Evolutionary conservation across 2,888 invertebrate species (phyloP).

Genomic region (Gnatocerus cornutus): DNA sequence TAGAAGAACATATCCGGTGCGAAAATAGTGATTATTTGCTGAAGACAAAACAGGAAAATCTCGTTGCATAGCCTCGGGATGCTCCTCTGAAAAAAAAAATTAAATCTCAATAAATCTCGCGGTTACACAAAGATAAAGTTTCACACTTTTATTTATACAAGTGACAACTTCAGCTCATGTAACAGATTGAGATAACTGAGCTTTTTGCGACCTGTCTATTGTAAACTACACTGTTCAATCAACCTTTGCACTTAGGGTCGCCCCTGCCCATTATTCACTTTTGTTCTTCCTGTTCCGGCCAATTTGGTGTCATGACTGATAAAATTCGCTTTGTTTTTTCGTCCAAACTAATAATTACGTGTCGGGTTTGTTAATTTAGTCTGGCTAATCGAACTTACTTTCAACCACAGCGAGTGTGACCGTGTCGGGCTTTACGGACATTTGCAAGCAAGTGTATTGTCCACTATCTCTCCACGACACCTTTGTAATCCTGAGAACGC

Average conservation of each 20-base stretch:
- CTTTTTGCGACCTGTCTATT: constrained; percentile 19
- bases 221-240: constrained; percentile 23
- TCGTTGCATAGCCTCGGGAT: constrained; percentile 79
- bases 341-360: constrained; percentile 4
- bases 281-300: constrained; percentile 26
- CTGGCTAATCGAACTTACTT: constrained; percentile 70
- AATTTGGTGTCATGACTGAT: constrained; percentile 29
- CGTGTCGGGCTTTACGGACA: constrained; percentile 74
- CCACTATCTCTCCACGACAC: constrained; percentile 74
- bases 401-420: constrained; percentile 78
- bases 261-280: constrained; percentile 29
- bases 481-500: constrained; percentile 76
- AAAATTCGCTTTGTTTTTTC: constrained; percentile 23
- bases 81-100: constrained; percentile 70
- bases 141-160: background rate
- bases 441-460: constrained; percentile 79
- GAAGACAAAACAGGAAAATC: constrained; percentile 67
- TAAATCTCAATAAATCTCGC: too few relatives aligned
- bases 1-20: constrained; percentile 3
- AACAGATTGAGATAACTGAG: constrained; percentile 8
- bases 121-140: too few relatives aligned
- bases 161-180: background rate
- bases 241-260: constrained; percentile 33
- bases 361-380: constrained; percentile 14
- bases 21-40: constrained; percentile 16